Conservation (phyloP, 2,888 invertebrate species). For the Caenorhabditis imperialis region DNA sequence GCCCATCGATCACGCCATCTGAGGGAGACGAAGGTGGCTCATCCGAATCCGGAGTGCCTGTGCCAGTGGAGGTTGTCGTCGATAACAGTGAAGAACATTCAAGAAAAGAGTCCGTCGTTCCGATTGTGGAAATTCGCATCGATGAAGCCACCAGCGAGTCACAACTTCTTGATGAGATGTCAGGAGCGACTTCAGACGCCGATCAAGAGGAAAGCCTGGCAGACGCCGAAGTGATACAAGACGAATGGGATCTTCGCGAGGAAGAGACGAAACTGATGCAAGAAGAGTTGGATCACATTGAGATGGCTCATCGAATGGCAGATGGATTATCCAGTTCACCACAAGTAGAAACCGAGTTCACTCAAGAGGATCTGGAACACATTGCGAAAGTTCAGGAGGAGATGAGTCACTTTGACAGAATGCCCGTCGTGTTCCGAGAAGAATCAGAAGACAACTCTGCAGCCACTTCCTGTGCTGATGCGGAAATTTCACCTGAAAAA, state of each 20-base stretch:
- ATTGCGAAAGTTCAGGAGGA: slow-evolving; percentile 24
- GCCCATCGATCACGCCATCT: slow-evolving; percentile 33
- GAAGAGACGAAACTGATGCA: slow-evolving; percentile 15
- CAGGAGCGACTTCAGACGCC: slow-evolving; percentile 38
- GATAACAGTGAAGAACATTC: neutral
- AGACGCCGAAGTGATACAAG: slow-evolving; percentile 54
- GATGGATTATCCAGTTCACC: slow-evolving; percentile 13
- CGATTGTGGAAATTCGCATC: slow-evolving; percentile 25
- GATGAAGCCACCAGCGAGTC: slow-evolving; percentile 36
- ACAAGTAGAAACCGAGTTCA: slow-evolving; percentile 17
- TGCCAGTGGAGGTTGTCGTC: slow-evolving; percentile 3
- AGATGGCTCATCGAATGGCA: slow-evolving; percentile 17
- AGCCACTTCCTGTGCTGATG: neutral
- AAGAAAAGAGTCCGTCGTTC: neutral
- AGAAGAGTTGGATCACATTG: slow-evolving; percentile 19
- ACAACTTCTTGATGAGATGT: slow-evolving; percentile 20
- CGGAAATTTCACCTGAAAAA: neutral
- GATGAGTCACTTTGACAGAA: slow-evolving; percentile 43
- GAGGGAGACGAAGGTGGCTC: slow-evolving; percentile 31
- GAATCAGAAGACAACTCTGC: neutral
- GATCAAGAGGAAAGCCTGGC: slow-evolving; percentile 42
- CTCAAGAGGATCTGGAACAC: slow-evolving; percentile 38
- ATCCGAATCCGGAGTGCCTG: slow-evolving; percentile 9
- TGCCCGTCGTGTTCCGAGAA: slow-evolving; percentile 4
- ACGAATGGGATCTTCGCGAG: slow-evolving; percentile 58